phyloP scores from a whole-genome alignment of 92 coral and sea anemone species.

The Anthopleura xanthogrammica region DNA sequence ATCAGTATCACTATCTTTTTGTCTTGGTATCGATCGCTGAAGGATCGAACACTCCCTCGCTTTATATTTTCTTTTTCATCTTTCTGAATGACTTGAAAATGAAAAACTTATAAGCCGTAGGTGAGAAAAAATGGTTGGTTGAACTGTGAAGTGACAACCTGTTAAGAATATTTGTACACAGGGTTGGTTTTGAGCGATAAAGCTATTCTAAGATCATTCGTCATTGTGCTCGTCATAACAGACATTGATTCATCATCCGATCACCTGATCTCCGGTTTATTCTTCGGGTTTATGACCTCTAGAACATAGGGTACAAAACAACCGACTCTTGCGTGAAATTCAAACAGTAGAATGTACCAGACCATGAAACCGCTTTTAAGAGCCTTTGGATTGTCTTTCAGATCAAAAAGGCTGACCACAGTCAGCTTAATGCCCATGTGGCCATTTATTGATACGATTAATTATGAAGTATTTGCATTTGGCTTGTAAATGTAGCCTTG shows the following conservation, averaged over 20 bases:
- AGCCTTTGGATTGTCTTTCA: not conserved
- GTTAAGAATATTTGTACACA: not conserved
- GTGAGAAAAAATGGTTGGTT: not conserved
- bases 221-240: not conserved
- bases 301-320: not conserved
- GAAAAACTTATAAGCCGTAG: not conserved
- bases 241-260: constrained; percentile 8
- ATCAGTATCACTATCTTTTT: not conserved
- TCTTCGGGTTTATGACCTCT: not conserved
- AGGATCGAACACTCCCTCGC: not conserved
- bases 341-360: not conserved
- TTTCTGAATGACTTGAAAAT: not conserved
- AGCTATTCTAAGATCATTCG: constrained; percentile 8
- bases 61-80: not conserved
- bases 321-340: not conserved
- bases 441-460: constrained; percentile 5
- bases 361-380: constrained; percentile 4
- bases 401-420: not conserved
- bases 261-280: constrained; percentile 15
- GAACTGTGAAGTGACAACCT: not conserved
- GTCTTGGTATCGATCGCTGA: constrained; percentile 1
- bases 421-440: not conserved
- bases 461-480: not conserved
- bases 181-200: not conserved
- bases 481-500: not conserved